Conservation (phyloP, 2,888 invertebrate species). For the Blera fallax region DNA sequence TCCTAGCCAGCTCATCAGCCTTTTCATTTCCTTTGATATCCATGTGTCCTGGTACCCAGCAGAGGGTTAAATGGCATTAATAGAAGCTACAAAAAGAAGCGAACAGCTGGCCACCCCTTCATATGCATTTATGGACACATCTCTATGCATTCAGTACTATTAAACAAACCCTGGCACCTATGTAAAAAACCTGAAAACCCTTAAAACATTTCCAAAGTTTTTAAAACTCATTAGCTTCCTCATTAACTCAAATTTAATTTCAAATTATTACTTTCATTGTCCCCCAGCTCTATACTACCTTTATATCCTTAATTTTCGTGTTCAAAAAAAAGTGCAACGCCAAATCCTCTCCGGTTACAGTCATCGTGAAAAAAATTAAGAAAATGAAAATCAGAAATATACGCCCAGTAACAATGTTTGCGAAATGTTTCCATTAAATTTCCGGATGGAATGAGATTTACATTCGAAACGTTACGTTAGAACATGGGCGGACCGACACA, state of each 20-base stretch:
- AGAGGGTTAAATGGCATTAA: too few relatives aligned
- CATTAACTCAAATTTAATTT: neutral
- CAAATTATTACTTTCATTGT: constrained; percentile 1
- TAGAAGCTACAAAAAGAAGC: too few relatives aligned
- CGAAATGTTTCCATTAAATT: constrained; percentile 59
- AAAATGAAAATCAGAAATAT: constrained; percentile 1
- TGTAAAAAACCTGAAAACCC: too few relatives aligned
- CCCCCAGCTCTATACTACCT: neutral
- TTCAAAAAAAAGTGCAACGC: neutral
- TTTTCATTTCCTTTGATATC: too few relatives aligned
- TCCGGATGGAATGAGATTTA: constrained; percentile 56
- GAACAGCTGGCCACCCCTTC: too few relatives aligned
- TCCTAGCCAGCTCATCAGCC: too few relatives aligned
- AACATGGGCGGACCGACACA: neutral
- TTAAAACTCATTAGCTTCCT: neutral
- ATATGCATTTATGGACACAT: too few relatives aligned
- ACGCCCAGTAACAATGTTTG: constrained; percentile 15
- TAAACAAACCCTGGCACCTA: too few relatives aligned
- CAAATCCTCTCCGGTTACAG: neutral
- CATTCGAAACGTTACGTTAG: constrained; percentile 32
- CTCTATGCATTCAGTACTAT: too few relatives aligned
- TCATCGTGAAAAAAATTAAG: neutral
- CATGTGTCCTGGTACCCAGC: too few relatives aligned
- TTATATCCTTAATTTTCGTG: neutral
- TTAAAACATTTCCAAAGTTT: neutral